Evolutionary conservation across 2,797 vertebrate species (phyloP).

Genomic region (Tapirus indicus): DNA sequence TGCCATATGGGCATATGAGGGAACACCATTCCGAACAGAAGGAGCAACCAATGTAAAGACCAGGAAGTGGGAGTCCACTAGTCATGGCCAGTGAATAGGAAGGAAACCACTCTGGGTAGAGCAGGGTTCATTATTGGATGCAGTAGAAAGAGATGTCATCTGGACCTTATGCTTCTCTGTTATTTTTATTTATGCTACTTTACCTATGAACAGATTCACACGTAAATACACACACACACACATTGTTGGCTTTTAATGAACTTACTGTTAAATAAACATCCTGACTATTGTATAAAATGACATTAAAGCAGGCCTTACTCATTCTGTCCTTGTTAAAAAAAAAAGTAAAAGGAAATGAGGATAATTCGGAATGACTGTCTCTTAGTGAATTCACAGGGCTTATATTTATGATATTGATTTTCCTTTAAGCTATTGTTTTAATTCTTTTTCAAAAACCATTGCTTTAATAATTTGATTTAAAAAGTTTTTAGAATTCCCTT

Average conservation of each 20-base stretch:
- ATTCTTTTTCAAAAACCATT: neutral
- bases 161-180: neutral
- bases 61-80: neutral
- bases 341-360: neutral
- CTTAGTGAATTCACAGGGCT: neutral
- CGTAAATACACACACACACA: neutral
- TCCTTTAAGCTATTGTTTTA: neutral
- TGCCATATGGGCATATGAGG: neutral
- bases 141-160: neutral
- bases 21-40: neutral
- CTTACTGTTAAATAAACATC: neutral
- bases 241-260: neutral
- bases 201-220: neutral
- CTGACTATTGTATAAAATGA: neutral
- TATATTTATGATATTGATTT: neutral
- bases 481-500: neutral
- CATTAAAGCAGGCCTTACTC: neutral
- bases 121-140: neutral
- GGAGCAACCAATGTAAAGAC: neutral
- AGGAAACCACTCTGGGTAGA: too few relatives aligned
- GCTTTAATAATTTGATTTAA: constrained; percentile 26
- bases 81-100: neutral
- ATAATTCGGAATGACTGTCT: neutral
- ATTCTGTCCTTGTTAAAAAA: neutral
- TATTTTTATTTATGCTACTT: neutral